Conservation (phyloP, 1,140 invertebrate species). For the Ylistrum balloti region DNA sequence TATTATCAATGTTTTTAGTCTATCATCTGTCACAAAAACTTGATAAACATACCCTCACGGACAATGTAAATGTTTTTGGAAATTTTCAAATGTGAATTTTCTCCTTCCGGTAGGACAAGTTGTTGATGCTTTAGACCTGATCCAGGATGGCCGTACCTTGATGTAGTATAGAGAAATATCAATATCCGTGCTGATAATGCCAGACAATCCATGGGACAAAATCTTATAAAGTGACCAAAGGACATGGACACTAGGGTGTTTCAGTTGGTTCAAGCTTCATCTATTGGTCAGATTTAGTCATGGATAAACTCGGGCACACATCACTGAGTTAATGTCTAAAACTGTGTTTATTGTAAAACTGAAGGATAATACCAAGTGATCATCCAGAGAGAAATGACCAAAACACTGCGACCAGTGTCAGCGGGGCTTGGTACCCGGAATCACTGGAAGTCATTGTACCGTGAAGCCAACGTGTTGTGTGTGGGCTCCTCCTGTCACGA, state of each 20-base stretch:
- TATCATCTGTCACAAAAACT: not conserved
- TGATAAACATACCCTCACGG: not conserved
- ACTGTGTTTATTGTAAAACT: not conserved
- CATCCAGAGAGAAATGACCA: not conserved
- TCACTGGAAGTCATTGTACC: not conserved
- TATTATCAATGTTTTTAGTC: not conserved
- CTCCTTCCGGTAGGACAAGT: not conserved
- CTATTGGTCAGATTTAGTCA: not conserved
- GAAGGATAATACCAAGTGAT: not conserved
- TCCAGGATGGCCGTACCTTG: not conserved
- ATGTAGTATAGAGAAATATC: not conserved
- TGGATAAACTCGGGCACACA: not conserved
- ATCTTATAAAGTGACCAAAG: not conserved
- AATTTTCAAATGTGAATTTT: not conserved
- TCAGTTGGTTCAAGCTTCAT: not conserved
- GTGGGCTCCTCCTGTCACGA: constrained; percentile 21
- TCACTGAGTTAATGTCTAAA: not conserved
- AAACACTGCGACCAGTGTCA: not conserved
- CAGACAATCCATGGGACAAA: not conserved
- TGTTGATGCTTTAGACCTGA: not conserved
- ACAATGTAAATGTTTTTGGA: not conserved
- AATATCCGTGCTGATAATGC: not conserved
- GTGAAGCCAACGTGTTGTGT: not conserved
- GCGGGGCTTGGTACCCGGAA: not conserved
- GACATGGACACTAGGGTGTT: not conserved